Evolutionary conservation across 2,797 vertebrate genomes (phyloP).

Genomic region (Labroides dimidiatus): DNA sequence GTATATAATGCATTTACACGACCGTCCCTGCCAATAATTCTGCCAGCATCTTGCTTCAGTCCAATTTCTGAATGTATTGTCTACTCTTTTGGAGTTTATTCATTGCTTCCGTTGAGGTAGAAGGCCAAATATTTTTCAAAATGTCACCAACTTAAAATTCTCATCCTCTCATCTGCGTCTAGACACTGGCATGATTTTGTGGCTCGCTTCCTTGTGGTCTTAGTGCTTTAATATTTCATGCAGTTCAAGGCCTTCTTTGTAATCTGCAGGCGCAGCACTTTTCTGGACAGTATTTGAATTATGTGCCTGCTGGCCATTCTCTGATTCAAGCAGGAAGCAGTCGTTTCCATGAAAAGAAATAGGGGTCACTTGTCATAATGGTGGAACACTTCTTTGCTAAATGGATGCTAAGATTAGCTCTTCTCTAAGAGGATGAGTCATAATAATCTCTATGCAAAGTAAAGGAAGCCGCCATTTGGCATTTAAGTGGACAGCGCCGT

Average conservation of each 20-base stretch:
- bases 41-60: constrained; percentile 15
- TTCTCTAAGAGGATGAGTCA: constrained; percentile 70
- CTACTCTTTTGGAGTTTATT: constrained; percentile 20
- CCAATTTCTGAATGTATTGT: constrained; percentile 6
- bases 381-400: constrained; percentile 73
- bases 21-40: constrained; percentile 1
- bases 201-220: constrained; percentile 52
- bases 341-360: constrained; percentile 71
- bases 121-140: constrained; percentile 28
- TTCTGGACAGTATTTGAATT: constrained; percentile 74
- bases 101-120: not conserved
- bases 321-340: constrained; percentile 68
- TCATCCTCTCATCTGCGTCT: constrained; percentile 39
- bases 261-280: constrained; percentile 74
- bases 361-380: constrained; percentile 76
- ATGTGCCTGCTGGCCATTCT: constrained; percentile 73
- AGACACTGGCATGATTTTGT: constrained; percentile 36
- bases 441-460: constrained; percentile 66
- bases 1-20: not conserved
- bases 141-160: constrained; percentile 24
- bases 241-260: constrained; percentile 68
- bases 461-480: constrained; percentile 57
- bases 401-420: constrained; percentile 79
- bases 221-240: constrained; percentile 74
- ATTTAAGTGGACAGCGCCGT: constrained; percentile 64